phyloP scores from a whole-genome alignment of 2,797 vertebrate species.

The Mallotus villosus region DNA sequence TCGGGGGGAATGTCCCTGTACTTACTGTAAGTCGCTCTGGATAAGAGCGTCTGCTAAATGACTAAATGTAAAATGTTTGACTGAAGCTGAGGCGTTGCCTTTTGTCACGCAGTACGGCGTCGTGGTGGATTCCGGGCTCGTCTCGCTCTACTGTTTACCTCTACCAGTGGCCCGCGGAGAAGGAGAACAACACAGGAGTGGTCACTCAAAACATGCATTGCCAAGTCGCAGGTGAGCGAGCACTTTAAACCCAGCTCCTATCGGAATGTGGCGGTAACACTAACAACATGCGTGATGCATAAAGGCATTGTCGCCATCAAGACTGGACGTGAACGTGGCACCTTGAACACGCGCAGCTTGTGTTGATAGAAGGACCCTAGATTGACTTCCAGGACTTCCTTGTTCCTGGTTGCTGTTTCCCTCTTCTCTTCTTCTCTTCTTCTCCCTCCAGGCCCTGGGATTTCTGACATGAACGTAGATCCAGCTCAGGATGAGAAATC shows the following conservation, averaged over 20 bases:
- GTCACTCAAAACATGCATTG: slow-evolving; percentile 83
- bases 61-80: too few relatives aligned
- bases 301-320: too few relatives aligned
- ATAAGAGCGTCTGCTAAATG: too few relatives aligned
- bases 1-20: too few relatives aligned
- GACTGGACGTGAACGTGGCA: too few relatives aligned
- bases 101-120: slow-evolving; percentile 84
- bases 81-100: neutral
- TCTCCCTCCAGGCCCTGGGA: slow-evolving; percentile 77
- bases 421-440: neutral
- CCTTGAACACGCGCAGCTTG: too few relatives aligned
- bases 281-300: too few relatives aligned
- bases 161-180: slow-evolving; percentile 93
- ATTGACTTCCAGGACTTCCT: neutral
- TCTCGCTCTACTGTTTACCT: slow-evolving; percentile 89
- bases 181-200: slow-evolving; percentile 91
- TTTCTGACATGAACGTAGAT: slow-evolving; percentile 82
- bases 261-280: too few relatives aligned
- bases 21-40: too few relatives aligned
- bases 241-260: neutral
- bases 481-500: slow-evolving; percentile 60
- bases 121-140: slow-evolving; percentile 92
- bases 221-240: slow-evolving; percentile 79
- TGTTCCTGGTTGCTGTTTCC: neutral
- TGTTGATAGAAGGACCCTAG: too few relatives aligned